Conservation (phyloP, 2,888 invertebrate species). For the Criorhina ranunculi region DNA sequence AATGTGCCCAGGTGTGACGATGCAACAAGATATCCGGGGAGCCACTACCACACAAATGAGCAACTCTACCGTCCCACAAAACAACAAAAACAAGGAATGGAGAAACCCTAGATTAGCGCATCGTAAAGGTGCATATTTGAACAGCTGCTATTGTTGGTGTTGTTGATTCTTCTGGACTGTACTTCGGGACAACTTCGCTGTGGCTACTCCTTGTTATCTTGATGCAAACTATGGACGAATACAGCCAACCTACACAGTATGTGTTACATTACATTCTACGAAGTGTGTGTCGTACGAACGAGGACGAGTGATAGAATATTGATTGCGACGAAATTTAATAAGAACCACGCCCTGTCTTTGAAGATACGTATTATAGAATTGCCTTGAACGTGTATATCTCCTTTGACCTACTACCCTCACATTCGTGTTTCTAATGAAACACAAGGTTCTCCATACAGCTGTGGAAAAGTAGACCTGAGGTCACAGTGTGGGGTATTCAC, state of each 20-base stretch:
- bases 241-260: slow-evolving; percentile 31
- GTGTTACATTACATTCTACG: background rate
- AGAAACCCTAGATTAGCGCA: slow-evolving; percentile 46
- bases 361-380: no score
- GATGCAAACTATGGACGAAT: background rate
- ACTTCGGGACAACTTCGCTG: background rate
- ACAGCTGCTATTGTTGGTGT: slow-evolving; percentile 35
- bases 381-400: no score
- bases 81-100: background rate
- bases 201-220: slow-evolving; percentile 26
- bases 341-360: no score
- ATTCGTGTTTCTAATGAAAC: no score
- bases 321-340: background rate
- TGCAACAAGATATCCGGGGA: slow-evolving; percentile 24
- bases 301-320: no score
- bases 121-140: slow-evolving; percentile 52
- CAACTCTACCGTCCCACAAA: background rate
- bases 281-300: background rate
- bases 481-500: no score
- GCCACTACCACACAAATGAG: slow-evolving; percentile 5
- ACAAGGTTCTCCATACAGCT: no score
- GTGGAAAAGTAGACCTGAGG: no score
- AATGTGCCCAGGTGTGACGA: slow-evolving; percentile 41
- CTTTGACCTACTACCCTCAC: no score
- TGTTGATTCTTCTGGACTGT: slow-evolving; percentile 26